Conservation (phyloP, 2,797 vertebrate species). For the Psittacula echo region DNA sequence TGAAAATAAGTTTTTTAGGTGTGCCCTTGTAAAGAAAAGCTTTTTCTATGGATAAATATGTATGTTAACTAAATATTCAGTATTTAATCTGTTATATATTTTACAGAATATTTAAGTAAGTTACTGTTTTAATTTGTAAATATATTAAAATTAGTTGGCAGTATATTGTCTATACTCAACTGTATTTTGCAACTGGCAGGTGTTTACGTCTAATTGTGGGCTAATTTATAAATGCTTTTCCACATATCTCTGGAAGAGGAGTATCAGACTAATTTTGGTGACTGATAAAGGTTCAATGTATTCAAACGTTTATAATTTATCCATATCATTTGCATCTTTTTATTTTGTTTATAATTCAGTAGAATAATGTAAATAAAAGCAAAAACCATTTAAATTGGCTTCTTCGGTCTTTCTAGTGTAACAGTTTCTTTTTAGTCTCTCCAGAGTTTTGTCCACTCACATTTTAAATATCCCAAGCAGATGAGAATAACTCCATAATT, state of each 20-base stretch:
- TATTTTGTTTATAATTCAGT: background rate
- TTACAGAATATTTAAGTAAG: background rate
- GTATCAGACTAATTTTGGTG: background rate
- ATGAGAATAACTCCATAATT: background rate
- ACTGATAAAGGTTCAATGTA: background rate
- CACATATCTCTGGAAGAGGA: background rate
- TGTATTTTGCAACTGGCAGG: background rate
- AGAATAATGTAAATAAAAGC: background rate
- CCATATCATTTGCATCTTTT: background rate
- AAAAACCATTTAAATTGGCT: background rate
- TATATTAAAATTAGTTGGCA: background rate
- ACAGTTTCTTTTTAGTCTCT: background rate
- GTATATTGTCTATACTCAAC: background rate
- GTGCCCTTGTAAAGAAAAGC: background rate
- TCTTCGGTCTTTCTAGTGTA: background rate
- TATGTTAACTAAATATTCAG: background rate
- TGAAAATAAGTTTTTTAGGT: background rate
- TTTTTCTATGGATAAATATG: background rate
- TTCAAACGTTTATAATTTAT: background rate
- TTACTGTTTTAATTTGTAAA: background rate
- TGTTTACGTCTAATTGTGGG: background rate
- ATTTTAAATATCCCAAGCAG: background rate
- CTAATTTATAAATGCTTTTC: background rate
- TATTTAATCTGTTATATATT: background rate
- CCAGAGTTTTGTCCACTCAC: background rate